Evolutionary conservation across 2,113 vertebrate species (phyloP), one percentile per base, ranked within the genome.

Genomic region (Rutilus rutilus): DNA sequence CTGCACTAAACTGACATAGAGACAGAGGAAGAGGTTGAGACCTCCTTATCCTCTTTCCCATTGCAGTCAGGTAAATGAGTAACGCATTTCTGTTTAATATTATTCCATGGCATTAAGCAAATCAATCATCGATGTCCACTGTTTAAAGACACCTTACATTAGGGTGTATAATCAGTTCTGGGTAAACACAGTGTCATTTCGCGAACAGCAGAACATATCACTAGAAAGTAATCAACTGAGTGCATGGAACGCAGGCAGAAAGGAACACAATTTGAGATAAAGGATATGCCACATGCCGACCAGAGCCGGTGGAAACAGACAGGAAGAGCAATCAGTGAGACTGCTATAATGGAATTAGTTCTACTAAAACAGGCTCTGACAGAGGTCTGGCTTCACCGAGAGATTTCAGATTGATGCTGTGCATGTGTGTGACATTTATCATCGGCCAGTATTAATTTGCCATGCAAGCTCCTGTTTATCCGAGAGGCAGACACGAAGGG

Each of bases 301-400:
- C 64, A 85, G 84, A 27, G 59, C n/a, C 15, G 39, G 57, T 54
- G 71, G 52, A 65, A 67, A 54, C 39, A 78, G 77, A 76, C 81
- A 84, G 69, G 65, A 78, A 71, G 45, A 67, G 62, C 52, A 85
- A 86, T 78, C 82, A 85, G 54, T 4, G 21, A 78, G 65, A 87
- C 73, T 76, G 82, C 80, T 73, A 57, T 78, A 79, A 85, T 76
- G 33, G 80, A 83, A 88, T 83, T 85, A 88, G 79, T 73, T 86
- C 52, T 59, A 86, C 64, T 88, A 83, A 83, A 60, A 83, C 78
- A n/a, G 69, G 39, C 30, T 27, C 30, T 86, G 79, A 83, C 25
- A 73, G 52, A 52, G 84, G 74, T 79, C 80, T 86, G 77, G 81
- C 19, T 74, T 88, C 65, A 57, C 84, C 25, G 52, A 86, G 67